phyloP scores from a whole-genome alignment of 2,797 vertebrate genomes.

The Sebastes matsubarae region DNA sequence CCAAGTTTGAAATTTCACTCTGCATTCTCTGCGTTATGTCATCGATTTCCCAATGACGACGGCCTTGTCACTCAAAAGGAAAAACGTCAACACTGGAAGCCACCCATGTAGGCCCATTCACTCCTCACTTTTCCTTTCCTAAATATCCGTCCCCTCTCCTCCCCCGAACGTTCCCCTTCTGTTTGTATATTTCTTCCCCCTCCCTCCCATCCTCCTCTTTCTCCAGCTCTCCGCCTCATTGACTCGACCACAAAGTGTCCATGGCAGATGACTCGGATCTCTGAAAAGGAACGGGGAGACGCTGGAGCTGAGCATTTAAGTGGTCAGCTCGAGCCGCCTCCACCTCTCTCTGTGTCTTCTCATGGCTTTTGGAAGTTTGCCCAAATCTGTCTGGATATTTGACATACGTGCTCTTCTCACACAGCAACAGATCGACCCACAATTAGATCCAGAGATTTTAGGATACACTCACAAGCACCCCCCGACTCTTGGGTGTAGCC shows the following conservation, averaged over 20 bases:
- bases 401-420: conserved; percentile 63
- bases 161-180: conserved; percentile 51
- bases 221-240: conserved; percentile 63
- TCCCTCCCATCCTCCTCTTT: conserved; percentile 49
- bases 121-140: conserved; percentile 64
- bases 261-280: conserved; percentile 64
- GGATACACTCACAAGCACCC: conserved; percentile 23
- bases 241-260: conserved; percentile 73
- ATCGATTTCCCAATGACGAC: conserved; percentile 57
- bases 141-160: conserved; percentile 45
- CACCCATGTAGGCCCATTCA: conserved; percentile 74
- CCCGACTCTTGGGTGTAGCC: conserved; percentile 2
- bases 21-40: conserved; percentile 65
- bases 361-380: conserved; percentile 50
- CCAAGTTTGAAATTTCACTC: conserved; percentile 59
- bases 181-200: conserved; percentile 57
- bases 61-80: conserved; percentile 76
- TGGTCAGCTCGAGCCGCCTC: conserved; percentile 35
- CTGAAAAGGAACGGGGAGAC: conserved; percentile 39
- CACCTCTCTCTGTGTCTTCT: conserved; percentile 41
- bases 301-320: conserved; percentile 58
- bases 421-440: conserved; percentile 57
- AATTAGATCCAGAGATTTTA: conserved; percentile 77
- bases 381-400: conserved; percentile 53
- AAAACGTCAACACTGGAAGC: conserved; percentile 64